These are phyloP conservation scores for Channa argus DNA, from an alignment of 2,113 vertebrate genomes.

Conservation along the genomic window DNA sequence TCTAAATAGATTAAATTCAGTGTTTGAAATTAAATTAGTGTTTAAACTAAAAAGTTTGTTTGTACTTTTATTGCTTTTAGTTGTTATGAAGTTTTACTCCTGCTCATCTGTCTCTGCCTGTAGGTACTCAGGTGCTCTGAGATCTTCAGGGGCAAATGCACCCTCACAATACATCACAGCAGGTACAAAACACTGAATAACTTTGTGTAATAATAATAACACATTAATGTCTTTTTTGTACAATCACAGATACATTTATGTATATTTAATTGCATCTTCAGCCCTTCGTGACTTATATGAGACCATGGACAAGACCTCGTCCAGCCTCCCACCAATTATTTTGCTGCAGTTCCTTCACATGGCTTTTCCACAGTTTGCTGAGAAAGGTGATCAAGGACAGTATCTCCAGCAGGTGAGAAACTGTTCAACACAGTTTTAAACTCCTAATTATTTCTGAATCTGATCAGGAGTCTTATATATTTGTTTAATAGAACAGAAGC, in stretches of 20 bases:
- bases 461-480: too few relatives aligned
- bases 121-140: conserved; percentile 94
- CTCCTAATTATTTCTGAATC: too few relatives aligned
- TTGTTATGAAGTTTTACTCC: background rate
- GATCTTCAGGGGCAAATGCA: conserved; percentile 94
- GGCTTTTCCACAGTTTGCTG: conserved; percentile 99
- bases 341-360: conserved; percentile 98
- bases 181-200: conserved; percentile 82
- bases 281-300: conserved; percentile 98
- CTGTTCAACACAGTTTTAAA: background rate
- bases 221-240: background rate
- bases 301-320: conserved; percentile 99
- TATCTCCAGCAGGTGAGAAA: conserved; percentile 95
- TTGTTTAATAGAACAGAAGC: too few relatives aligned
- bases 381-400: conserved; percentile 98
- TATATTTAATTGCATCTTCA: conserved; percentile 76
- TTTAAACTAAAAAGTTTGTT: background rate
- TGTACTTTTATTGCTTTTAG: background rate
- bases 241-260: background rate
- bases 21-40: background rate
- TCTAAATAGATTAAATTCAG: background rate
- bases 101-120: conserved; percentile 48
- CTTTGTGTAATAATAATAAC: background rate
- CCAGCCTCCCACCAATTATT: conserved; percentile 98
- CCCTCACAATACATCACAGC: conserved; percentile 98